Conservation (phyloP, 1,140 invertebrate species). For the Zaprionus africanus region DNA sequence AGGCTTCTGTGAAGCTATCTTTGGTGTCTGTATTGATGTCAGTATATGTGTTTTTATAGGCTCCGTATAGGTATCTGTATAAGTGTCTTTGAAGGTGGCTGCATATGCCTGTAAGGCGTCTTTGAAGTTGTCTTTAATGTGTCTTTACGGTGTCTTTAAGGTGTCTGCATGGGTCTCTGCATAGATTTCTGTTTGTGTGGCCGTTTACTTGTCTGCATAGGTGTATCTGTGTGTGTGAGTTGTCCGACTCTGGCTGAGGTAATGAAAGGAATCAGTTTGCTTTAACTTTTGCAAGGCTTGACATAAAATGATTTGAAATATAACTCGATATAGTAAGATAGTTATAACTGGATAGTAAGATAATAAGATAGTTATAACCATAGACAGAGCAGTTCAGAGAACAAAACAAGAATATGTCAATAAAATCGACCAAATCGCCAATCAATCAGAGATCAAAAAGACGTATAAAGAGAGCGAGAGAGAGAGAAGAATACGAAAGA, state of each 20-base stretch:
- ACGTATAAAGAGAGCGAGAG: neutral
- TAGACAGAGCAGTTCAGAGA: neutral
- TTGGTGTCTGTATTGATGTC: too few relatives aligned
- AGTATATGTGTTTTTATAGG: too few relatives aligned
- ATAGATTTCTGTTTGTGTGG: too few relatives aligned
- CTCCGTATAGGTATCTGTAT: too few relatives aligned
- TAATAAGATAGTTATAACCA: neutral
- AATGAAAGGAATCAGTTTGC: neutral
- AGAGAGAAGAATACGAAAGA: slow-evolving; percentile 17
- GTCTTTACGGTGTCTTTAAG: too few relatives aligned
- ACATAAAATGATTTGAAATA: slow-evolving; percentile 5
- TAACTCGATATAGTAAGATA: neutral
- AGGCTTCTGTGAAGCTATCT: too few relatives aligned
- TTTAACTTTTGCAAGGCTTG: neutral
- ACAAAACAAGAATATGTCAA: slow-evolving; percentile 5
- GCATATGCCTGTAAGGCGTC: too few relatives aligned
- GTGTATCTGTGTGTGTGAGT: neutral
- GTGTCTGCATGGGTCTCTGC: too few relatives aligned
- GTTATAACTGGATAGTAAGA: too few relatives aligned
- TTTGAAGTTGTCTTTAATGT: too few relatives aligned
- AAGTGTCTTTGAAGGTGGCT: too few relatives aligned
- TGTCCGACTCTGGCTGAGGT: neutral
- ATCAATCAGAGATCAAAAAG: slow-evolving; percentile 4
- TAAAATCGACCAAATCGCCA: slow-evolving; percentile 12
- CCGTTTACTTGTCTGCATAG: too few relatives aligned